Evolutionary conservation across 1,140 invertebrate genomes (phyloP), one percentile per base, ranked within the genome.

Genomic region (Parasteatoda tepidariorum): DNA sequence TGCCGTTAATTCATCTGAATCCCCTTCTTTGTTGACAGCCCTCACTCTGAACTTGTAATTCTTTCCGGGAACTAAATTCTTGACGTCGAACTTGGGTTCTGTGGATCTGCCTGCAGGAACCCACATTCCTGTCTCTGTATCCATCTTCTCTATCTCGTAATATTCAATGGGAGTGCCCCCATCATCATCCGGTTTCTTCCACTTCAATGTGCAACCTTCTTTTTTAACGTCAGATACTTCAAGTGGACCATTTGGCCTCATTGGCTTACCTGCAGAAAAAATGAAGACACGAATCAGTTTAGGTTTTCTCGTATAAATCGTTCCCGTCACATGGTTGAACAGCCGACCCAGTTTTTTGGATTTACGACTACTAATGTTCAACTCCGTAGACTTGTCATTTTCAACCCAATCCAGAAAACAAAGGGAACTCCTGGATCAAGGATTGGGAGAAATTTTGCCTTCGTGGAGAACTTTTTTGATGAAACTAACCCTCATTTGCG

Each of bases 41-140:
- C 95, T 94, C 0, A 99, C 98, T 59, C 98, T 92, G 93, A 99
- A 99, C 91, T 99, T 98, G 90, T 99, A 99, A 9, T 96, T 95
- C 89, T 99, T 98, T 66, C 97, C 96, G 89, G 98, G 95, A 86
- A 95, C 93, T 38, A 98, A 90, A 13, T 96, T 96, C 24, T 93
- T 94, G 4, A 97, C 92, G 85, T 95, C 95, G 3, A 94, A 95
- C 89, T 95, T 93, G 0, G 94, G 93, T 81, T 94, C 93, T 1
- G 91, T 92, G 33, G 93, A 93, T 87, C 93, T 92, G 28, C 94
- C 96, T 87, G 95, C 97, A 9, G 96, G 94, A 62, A 97, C 91
- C 96, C 96, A 98, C 91, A 95, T 93, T 9, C 95, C 95, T 54
- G 95, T 96, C 33, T 95, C 91, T n/a, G 95, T 95, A 91, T 97